These are phyloP conservation scores for Eudasyphora cyanicolor DNA, from an alignment of 2,888 invertebrate species.

Conservation along the genomic window DNA sequence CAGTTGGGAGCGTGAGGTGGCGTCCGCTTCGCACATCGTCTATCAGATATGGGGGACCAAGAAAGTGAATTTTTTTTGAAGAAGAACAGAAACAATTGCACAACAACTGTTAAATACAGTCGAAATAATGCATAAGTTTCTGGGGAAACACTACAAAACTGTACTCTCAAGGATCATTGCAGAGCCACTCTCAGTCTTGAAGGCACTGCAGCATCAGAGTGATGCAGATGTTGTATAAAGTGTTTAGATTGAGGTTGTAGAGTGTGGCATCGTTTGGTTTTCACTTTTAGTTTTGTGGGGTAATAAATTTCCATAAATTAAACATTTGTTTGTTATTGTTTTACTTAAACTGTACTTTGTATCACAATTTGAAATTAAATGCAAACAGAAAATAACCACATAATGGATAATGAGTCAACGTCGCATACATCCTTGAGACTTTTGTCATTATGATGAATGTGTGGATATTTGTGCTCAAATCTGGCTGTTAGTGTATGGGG, in stretches of 20 bases:
- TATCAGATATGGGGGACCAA: neutral
- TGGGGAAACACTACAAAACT: constrained; percentile 4
- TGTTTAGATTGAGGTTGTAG: neutral
- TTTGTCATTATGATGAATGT: neutral
- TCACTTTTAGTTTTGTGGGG: neutral
- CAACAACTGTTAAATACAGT: neutral
- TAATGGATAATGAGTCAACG: neutral
- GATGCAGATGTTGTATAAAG: neutral
- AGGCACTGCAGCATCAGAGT: neutral
- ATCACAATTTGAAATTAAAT: constrained; percentile 8
- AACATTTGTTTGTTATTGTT: neutral
- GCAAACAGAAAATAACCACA: neutral
- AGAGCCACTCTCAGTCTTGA: neutral
- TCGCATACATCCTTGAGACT: neutral
- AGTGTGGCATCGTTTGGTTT: neutral
- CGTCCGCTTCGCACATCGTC: neutral
- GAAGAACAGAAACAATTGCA: neutral
- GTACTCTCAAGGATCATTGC: neutral
- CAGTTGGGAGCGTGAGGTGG: neutral
- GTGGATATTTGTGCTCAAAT: no score
- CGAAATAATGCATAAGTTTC: neutral
- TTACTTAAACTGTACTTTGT: no score
- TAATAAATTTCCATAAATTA: constrained; percentile 26
- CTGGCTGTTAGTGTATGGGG: no score
- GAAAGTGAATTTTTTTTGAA: neutral